These are phyloP conservation scores for Drosophila suzukii DNA, from an alignment of 1,140 invertebrate genomes.

Conservation along the genomic window DNA sequence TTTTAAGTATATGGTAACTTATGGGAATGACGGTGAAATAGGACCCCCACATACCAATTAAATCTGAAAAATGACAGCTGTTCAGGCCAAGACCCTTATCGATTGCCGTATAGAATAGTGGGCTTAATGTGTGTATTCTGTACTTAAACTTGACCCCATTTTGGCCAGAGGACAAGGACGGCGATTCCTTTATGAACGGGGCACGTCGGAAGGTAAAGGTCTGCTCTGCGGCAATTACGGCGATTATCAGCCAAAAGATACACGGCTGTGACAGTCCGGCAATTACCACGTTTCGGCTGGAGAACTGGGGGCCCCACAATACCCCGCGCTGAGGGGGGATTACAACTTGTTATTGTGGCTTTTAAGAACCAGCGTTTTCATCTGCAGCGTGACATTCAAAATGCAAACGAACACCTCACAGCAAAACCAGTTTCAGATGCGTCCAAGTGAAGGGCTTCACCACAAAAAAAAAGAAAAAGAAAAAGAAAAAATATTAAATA, in stretches of 20 bases:
- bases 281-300: slow-evolving; percentile 43
- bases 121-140: slow-evolving; percentile 4
- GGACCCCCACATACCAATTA: not conserved
- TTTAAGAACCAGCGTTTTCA: slow-evolving; percentile 44
- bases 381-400: slow-evolving; percentile 59
- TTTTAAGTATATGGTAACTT: too few relatives aligned
- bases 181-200: slow-evolving; percentile 36
- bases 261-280: slow-evolving; percentile 18
- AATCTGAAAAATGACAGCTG: not conserved
- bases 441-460: slow-evolving; percentile 45
- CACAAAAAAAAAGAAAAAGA: not conserved
- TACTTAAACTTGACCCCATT: slow-evolving; percentile 75
- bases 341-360: slow-evolving; percentile 49
- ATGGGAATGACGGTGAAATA: too few relatives aligned
- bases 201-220: slow-evolving; percentile 43
- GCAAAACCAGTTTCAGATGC: slow-evolving; percentile 55
- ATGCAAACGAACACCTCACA: slow-evolving; percentile 41
- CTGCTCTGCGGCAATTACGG: slow-evolving; percentile 46
- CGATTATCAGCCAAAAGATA: slow-evolving; percentile 38
- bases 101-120: slow-evolving; percentile 9
- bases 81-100: not conserved
- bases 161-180: slow-evolving; percentile 44
- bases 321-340: slow-evolving; percentile 6
- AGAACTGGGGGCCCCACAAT: not conserved
- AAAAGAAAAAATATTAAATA: not conserved